Evolutionary conservation across 2,797 vertebrate genomes (phyloP).

Genomic region (Neomorphus geoffroyi): DNA sequence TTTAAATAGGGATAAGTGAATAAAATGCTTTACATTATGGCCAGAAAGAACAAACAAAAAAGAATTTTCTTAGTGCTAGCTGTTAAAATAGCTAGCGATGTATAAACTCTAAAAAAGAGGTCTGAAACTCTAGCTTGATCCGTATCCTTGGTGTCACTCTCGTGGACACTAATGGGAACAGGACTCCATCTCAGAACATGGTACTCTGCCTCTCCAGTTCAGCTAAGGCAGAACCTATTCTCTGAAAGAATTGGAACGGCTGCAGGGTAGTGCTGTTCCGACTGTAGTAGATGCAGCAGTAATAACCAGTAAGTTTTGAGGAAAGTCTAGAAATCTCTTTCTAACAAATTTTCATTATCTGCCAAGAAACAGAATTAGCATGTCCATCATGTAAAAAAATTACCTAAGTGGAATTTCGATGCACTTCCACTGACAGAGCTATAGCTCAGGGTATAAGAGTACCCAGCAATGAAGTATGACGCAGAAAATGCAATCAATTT

Average conservation of each 20-base stretch:
- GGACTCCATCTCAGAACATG: background rate
- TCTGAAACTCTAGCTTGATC: background rate
- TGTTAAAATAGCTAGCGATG: conserved; percentile 36
- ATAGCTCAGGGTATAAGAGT: background rate
- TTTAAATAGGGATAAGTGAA: conserved; percentile 11
- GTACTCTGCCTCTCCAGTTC: background rate
- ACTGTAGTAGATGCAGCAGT: background rate
- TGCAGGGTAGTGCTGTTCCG: background rate
- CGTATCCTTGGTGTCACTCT: background rate
- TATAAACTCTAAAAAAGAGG: background rate
- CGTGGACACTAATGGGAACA: background rate
- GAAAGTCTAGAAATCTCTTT: background rate
- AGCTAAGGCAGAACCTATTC: background rate
- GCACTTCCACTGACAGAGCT: background rate
- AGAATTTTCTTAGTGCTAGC: background rate
- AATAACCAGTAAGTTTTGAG: background rate
- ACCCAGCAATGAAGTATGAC: background rate
- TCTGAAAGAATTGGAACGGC: background rate
- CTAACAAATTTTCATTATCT: background rate
- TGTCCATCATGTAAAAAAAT: background rate
- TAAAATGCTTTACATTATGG: background rate
- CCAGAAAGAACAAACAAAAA: conserved; percentile 36
- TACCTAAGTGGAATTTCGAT: background rate
- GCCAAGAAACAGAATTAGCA: background rate
- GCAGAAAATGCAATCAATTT: background rate